These are phyloP conservation scores for Hyphantria cunea DNA, from an alignment of 1,140 invertebrate genomes.

Conservation along the genomic window DNA sequence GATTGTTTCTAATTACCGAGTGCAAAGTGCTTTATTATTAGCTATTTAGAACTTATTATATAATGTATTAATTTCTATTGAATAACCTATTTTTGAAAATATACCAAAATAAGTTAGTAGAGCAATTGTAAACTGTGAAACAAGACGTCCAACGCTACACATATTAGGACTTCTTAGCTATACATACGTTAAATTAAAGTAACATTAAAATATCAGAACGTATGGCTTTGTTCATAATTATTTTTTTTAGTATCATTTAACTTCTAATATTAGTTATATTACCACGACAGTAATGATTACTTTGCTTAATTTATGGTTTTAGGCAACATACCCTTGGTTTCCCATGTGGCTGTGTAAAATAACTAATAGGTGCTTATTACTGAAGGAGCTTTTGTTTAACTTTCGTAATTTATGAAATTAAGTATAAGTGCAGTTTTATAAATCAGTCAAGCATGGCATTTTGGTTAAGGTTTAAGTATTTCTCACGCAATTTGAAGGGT, in stretches of 20 bases:
- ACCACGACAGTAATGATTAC: not conserved
- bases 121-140: too few relatives aligned
- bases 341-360: not conserved
- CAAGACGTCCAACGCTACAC: too few relatives aligned
- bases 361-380: not conserved
- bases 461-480: not conserved
- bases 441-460: not conserved
- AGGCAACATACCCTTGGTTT: not conserved
- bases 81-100: too few relatives aligned
- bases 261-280: too few relatives aligned
- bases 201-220: not conserved
- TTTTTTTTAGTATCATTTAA: not conserved
- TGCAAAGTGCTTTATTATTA: too few relatives aligned
- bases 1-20: too few relatives aligned
- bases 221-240: not conserved
- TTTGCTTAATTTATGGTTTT: not conserved
- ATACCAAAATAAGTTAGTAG: too few relatives aligned
- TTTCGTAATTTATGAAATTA: not conserved
- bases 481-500: not conserved
- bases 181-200: too few relatives aligned
- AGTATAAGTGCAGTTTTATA: not conserved
- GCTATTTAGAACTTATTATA: too few relatives aligned
- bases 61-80: too few relatives aligned
- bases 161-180: too few relatives aligned
- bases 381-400: not conserved